Evolutionary conservation across 2,888 invertebrate species (phyloP).

Genomic region (Habroteleia sp.): DNA sequence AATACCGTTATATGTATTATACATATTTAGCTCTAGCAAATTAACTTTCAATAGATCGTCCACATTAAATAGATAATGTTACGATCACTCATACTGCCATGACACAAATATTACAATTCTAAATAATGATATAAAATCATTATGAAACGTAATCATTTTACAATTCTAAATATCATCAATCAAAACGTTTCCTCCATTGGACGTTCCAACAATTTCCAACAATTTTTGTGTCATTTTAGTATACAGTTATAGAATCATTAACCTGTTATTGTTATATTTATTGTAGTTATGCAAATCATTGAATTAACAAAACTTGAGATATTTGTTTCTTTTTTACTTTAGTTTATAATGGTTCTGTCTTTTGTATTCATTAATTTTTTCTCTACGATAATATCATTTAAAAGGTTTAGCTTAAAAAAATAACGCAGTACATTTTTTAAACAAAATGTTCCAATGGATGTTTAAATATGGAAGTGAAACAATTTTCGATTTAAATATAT

Average conservation of each 20-base stretch:
- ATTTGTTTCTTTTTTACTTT: neutral
- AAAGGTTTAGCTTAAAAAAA: neutral
- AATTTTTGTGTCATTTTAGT: conserved; percentile 59
- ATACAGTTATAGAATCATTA: conserved; percentile 38
- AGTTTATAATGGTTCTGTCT: neutral
- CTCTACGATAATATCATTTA: neutral
- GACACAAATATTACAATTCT: conserved; percentile 52
- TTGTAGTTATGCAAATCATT: conserved; percentile 41
- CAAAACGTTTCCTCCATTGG: neutral
- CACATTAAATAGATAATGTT: conserved; percentile 57
- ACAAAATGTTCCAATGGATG: neutral
- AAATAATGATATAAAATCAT: conserved; percentile 11
- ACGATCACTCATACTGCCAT: conserved; percentile 55
- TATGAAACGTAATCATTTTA: neutral
- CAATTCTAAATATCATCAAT: neutral
- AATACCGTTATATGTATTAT: conserved; percentile 71
- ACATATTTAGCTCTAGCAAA: conserved; percentile 77
- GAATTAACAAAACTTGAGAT: neutral
- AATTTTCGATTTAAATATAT: neutral
- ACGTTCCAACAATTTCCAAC: conserved; percentile 2
- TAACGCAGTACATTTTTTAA: neutral
- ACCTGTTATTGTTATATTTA: conserved; percentile 61
- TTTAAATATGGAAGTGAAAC: conserved; percentile 11
- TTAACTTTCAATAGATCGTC: conserved; percentile 72
- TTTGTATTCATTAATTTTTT: neutral